Base-by-base conservation (phyloP, 1,140 invertebrate species). In the Chironomus striatipennis region DNA sequence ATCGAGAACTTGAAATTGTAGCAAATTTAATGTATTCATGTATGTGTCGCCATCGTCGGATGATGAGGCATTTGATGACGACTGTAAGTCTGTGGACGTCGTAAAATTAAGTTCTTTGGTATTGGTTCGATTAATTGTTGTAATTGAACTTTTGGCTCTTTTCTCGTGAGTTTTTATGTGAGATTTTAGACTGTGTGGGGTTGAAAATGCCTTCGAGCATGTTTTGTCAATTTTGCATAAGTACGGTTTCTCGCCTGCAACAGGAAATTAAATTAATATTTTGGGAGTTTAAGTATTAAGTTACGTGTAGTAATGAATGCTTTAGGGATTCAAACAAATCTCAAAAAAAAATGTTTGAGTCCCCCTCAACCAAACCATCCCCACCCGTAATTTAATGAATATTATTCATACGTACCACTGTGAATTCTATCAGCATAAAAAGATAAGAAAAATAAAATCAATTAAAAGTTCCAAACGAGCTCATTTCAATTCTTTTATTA, bases 101-200 rank as follows among this genome's bases (percentile, higher is more conserved):
- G 42, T 76, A 34, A 76, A 67, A 17, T 75, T 74, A 18, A 77
- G 76, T 74, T 78, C 75, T 20, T 75, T 18, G 34, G 47, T n/a
- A 57, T 57, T n/a, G 47, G 9, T 57, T 75, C 24, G 24, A 34
- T 34, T 34, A 2, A 34, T 34, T 34, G 24, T 73, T 74, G 57
- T 43, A 24, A 73, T 10, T 47, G 18, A 24, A n/a, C 73, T 43
- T 74, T 43, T 6, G n/a, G 64, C 17, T 75, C 77, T 77, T 24
- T 80, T 80, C 74, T 84, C 78, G 79, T 91, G 89, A 74, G 88
- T 90, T 81, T 88, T 89, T 67, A 88, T 84, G 78, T 95, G 93
- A 24, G 90, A 89, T 79, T 93, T 93, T 1, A 95, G 80, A 81
- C 91, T 93, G 77, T 94, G 91, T 10, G 89, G 87, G 1, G 92